Evolutionary conservation across 1,140 invertebrate genomes (phyloP).

Genomic region (Orchestia grillus): DNA sequence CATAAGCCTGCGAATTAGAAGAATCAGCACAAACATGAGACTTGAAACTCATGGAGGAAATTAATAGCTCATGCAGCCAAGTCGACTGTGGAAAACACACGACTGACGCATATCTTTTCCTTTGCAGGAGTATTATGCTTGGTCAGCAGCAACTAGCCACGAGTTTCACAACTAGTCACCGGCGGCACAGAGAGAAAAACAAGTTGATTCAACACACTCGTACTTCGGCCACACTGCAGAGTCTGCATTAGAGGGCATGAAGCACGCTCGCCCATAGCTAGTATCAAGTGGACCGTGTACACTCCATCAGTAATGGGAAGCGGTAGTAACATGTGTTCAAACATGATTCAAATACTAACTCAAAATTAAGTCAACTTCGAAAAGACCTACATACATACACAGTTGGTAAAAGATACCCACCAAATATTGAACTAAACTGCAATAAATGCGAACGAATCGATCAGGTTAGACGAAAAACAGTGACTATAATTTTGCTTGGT

Average conservation of each 20-base stretch:
- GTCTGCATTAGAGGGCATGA: too few species aligned
- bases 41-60: neutral
- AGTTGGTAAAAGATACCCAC: neutral
- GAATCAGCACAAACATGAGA: neutral
- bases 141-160: neutral
- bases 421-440: neutral
- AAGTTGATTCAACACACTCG: too few species aligned
- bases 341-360: neutral
- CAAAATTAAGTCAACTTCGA: neutral
- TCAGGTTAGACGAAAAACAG: neutral
- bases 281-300: too few species aligned
- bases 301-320: neutral
- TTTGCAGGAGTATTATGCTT: neutral
- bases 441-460: neutral
- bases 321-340: neutral
- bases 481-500: neutral
- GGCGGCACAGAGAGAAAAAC: too few species aligned
- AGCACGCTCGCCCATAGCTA: too few species aligned
- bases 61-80: neutral
- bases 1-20: neutral
- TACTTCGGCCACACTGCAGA: too few species aligned
- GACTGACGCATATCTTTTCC: neutral
- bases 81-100: neutral
- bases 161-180: neutral
- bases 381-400: neutral